These are phyloP conservation scores for Acrossocheilus fasciatus DNA, from an alignment of 2,797 vertebrate species.

Conservation along the genomic window DNA sequence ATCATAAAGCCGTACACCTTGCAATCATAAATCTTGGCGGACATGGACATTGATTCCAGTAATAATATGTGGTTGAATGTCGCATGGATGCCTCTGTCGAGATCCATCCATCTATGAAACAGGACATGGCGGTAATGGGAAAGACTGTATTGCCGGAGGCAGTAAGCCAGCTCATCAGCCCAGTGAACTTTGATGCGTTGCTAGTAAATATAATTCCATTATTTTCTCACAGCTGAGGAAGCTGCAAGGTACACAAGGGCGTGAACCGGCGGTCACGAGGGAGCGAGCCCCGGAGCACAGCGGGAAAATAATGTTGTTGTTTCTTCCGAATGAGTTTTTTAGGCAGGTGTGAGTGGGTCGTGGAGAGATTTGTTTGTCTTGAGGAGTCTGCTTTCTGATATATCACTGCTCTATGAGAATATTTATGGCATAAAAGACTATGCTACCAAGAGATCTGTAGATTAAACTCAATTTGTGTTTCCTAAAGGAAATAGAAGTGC, in stretches of 20 bases:
- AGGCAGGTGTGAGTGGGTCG: slow-evolving; percentile 52
- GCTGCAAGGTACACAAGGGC: slow-evolving; percentile 71
- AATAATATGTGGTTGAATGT: slow-evolving; percentile 74
- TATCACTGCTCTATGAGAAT: slow-evolving; percentile 32
- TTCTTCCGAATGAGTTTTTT: slow-evolving; percentile 72
- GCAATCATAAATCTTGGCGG: slow-evolving; percentile 79
- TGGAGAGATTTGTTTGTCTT: slow-evolving; percentile 49
- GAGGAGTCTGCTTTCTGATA: slow-evolving; percentile 37
- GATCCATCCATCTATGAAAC: slow-evolving; percentile 86
- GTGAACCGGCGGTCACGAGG: slow-evolving; percentile 61
- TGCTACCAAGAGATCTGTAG: background rate
- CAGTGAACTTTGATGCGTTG: slow-evolving; percentile 82
- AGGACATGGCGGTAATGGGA: slow-evolving; percentile 86
- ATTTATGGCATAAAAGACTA: slow-evolving; percentile 1
- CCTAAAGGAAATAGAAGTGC: background rate
- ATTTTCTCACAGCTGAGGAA: slow-evolving; percentile 87
- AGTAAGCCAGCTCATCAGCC: slow-evolving; percentile 79
- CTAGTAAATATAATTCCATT: slow-evolving; percentile 88
- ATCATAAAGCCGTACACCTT: slow-evolving; percentile 50
- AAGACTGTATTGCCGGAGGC: slow-evolving; percentile 83
- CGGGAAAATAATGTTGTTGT: slow-evolving; percentile 73
- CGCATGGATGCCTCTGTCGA: slow-evolving; percentile 61
- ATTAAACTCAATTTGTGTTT: slow-evolving; percentile 8
- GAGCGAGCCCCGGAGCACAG: slow-evolving; percentile 69
- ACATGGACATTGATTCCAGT: slow-evolving; percentile 79